Evolutionary conservation across 2,888 invertebrate genomes (phyloP), one percentile per base, ranked within the genome.

Genomic region (Malthinus seriepunctatus): DNA sequence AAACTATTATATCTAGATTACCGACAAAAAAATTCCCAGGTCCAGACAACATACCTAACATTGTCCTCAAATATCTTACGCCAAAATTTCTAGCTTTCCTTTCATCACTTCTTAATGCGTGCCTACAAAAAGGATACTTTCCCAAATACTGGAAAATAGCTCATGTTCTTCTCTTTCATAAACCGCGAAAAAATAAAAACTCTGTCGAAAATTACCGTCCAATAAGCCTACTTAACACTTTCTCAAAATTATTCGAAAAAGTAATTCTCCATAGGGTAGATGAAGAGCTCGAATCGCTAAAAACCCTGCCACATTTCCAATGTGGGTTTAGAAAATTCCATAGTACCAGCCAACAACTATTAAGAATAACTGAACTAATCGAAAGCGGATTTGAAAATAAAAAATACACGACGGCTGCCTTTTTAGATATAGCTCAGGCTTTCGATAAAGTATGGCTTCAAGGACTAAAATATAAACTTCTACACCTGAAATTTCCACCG

Each of bases 271-370:
- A 34, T 32, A 10, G 52, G 11, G 15, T 52, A 15, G 32, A 12
- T 15, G 39, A 46, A 46, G 32, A 9, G 37, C 10, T 10, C 9
- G 44, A 32, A 32, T 9, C 48, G 14, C 57, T 35, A 9, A 37
- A 46, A n/a, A 51, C 39, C 10, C 3, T 42, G 10, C 51, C 51
- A 12, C 32, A n/a, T 9, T 47, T 39, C n/a, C 71, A 71, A 63
- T 69, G 67, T 56, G 68, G 69, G 6, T 72, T 71, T 53, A 42
- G 69, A 34, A 51, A 45, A 35, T 53, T 57, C 9, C 70, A 70
- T 51, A 66, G 14, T 11, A 14, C 33, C 48, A 33, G 48, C 64
- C 6, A 70, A 71, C 1, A 51, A 42, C 42, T 51, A 12, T 39
- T 32, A 37, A 51, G 65, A 54, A 62, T 73, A 9, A 60, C n/a